Percentiles rank a stretch among this genome's conserved stretches.
Conservation (phyloP, 2,797 vertebrate species). For the Amphiprion clarkii region DNA sequence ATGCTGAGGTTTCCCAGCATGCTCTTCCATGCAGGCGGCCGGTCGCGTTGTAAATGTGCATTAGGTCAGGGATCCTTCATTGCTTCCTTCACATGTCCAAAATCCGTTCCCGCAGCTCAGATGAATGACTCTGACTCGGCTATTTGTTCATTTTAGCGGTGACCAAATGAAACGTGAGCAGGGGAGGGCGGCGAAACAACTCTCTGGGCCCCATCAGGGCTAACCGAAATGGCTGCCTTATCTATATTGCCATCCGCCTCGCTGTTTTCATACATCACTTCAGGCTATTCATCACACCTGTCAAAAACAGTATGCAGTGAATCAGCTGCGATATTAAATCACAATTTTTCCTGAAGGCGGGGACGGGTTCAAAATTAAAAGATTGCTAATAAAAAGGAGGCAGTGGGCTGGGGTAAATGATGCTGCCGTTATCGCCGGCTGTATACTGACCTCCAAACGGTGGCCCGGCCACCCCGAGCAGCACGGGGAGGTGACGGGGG, state of each 20-base stretch:
- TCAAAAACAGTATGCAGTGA: conserved; percentile 86
- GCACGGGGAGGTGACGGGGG: conserved; percentile 65
- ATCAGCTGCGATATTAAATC: conserved; percentile 88
- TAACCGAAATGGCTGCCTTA: conserved; percentile 83
- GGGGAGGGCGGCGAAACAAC: conserved; percentile 55
- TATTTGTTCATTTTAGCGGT: conserved; percentile 79
- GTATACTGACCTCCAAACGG: conserved; percentile 84
- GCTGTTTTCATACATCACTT: conserved; percentile 88
- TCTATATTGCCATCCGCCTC: conserved; percentile 88
- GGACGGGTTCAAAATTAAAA: conserved; percentile 85
- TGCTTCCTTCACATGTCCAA: conserved; percentile 60
- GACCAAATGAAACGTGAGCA: conserved; percentile 82
- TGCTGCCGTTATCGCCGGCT: conserved; percentile 75
- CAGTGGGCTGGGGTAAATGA: conserved; percentile 79
- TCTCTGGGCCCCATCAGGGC: conserved; percentile 78
- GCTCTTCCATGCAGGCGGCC: conserved; percentile 26
- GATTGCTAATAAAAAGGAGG: conserved; percentile 87
- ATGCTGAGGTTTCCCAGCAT: background rate
- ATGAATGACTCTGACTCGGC: conserved; percentile 70
- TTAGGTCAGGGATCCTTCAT: conserved; percentile 59
- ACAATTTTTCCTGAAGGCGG: conserved; percentile 81
- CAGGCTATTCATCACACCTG: conserved; percentile 87
- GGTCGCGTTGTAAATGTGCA: conserved; percentile 48
- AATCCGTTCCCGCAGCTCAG: conserved; percentile 58
- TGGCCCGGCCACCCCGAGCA: conserved; percentile 80